A percentile compares a stretch with the other conserved stretches of the same genome.
These are phyloP conservation scores for Diabrotica balteata DNA, from an alignment of 2,888 invertebrate species.

Conservation along the genomic window DNA sequence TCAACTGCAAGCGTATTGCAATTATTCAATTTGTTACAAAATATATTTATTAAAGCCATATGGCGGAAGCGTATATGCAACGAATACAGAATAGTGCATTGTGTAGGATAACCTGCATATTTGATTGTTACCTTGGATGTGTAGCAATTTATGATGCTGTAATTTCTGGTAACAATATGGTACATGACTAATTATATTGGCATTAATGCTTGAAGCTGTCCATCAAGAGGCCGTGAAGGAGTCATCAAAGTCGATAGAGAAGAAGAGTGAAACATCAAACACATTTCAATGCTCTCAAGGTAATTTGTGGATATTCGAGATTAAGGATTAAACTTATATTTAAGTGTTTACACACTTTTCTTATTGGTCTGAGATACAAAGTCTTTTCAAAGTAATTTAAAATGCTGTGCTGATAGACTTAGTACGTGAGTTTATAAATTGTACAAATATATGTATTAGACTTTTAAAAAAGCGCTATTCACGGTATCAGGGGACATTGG, in stretches of 20 bases:
- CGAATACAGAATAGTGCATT: background rate
- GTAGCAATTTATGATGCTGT: conserved; percentile 9
- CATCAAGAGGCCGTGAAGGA: background rate
- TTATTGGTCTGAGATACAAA: no score
- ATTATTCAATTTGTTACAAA: background rate
- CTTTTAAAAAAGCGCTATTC: no score
- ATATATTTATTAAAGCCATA: background rate
- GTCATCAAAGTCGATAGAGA: background rate
- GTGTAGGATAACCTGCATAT: conserved; percentile 13
- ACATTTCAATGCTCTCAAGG: background rate
- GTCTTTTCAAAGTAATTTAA: no score
- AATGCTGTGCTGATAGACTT: no score
- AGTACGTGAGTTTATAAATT: no score
- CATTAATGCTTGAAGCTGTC: background rate
- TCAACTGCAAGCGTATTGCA: no score
- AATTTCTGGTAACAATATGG: conserved; percentile 6
- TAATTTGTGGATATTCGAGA: no score
- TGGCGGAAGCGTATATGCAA: conserved; percentile 1
- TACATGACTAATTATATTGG: conserved; percentile 5
- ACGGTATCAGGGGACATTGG: no score
- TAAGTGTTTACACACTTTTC: no score
- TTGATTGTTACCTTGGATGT: conserved; percentile 9
- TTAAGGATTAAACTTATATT: no score
- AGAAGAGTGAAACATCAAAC: conserved; percentile 1
- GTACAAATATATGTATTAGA: no score